Base-by-base conservation (phyloP, 2,888 invertebrate genomes). In the Seira musarum region DNA sequence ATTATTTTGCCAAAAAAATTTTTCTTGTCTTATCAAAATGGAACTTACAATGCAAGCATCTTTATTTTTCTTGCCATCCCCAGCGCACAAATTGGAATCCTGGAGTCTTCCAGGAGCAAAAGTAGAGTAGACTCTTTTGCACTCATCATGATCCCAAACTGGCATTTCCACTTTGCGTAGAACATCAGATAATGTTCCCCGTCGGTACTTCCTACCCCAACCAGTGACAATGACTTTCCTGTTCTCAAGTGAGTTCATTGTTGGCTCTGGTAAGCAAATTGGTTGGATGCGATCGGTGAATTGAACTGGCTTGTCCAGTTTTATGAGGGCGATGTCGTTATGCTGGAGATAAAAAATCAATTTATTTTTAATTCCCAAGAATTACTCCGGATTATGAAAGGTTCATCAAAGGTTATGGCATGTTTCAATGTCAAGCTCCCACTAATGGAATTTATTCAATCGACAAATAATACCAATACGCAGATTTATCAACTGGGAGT, bases 61-160 rank as follows among this genome's bases (percentile, higher is more conserved):
- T 90, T 93, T 94, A 66, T 81, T 81, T 66, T 70, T 71, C 81
- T 93, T 92, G 13, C 93, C 94, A 89, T 93, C 92, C 0, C 96
- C 96, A 66, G 96, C 96, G 88, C 96, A 96, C 6, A 96, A 89
- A 93, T 96, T 96, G 87, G 94, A 94, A 8, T 94, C 94, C 1
- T 95, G 94, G 75, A 96, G 96, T 30, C 96, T 96, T 6, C 95
- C 96, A 0, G 96, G 94, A 15, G 96, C 96, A 0, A 95, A 95
- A 5, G 91, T 90, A n/a, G 95, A 95, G 88, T 95, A 96, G 88
- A 95, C 95, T 21, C 90, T 88, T 81, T 93, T 92, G 87, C 96
- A 96, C 85, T 95, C 94, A 0, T 89, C 85, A 88, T 95, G 95
- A 0, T 93, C 91, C 96, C 96, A 96, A 85, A 96, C 92, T 0